Evolutionary conservation across 2,797 vertebrate genomes (phyloP), one percentile per base, ranked within the genome.

Genomic region (Gouania willdenowi): DNA sequence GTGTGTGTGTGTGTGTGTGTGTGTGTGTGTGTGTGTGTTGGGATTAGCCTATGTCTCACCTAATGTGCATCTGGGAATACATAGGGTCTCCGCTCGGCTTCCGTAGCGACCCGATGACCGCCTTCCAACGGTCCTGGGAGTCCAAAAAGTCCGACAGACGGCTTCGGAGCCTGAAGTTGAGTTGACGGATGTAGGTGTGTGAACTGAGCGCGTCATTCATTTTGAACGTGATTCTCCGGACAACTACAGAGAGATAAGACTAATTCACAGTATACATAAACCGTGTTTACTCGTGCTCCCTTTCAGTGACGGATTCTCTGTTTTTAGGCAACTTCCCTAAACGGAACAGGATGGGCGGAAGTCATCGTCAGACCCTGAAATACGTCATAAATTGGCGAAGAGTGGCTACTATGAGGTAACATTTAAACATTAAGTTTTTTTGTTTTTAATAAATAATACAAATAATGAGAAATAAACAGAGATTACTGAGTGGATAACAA

Each of bases 91-190:
- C 96, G 0, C 73, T 85, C 2, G 89, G 64, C 56, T 84, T 83
- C 48, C 79, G 79, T 66, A 99, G 93, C 10, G 85, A 89, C 1
- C 74, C 57, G 0, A 91, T 83, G 4, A 99, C 52, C 0, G 87
- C 89, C 72, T 82, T 98, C 96, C 95, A 96, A 2, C 67, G 83
- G 25, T 95, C 91, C 3, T 94, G 89, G 2, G 94, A 92, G 47
- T 98, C 95, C 63, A 98, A 57, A 61, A 91, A 89, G 26, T 94
- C 92, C 0, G 92, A 87, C 41, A 97, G 66, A 31, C 66, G 75
- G 14, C 86, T 82, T 25, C 88, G 66, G 5, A 89, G 60, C 24
- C 87, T 59, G 8, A 85, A 88, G 17, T 75, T 66, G 5, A 98
- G 75, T 53, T 71, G 85, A 14, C 93, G 92, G 1, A 98, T 68